Evolutionary conservation across 2,113 vertebrate species (phyloP).

Genomic region (Ivindomyrus marchei): DNA sequence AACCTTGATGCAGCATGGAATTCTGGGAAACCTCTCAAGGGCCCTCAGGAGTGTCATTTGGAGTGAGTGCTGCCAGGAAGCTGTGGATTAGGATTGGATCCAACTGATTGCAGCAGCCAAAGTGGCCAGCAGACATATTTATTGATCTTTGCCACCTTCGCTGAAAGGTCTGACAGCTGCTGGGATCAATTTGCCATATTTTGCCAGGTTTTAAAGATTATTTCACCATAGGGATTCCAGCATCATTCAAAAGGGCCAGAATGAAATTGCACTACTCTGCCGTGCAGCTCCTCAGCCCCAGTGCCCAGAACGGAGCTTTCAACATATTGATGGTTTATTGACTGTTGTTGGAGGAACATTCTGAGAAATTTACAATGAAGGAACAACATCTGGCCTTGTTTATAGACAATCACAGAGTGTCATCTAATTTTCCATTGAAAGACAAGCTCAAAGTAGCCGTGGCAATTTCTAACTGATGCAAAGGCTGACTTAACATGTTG

Average conservation of each 20-base stretch:
- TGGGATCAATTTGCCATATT: constrained; percentile 2
- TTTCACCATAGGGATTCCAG: neutral
- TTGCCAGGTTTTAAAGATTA: neutral
- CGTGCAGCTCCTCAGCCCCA: neutral
- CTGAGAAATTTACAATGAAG: neutral
- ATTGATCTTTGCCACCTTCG: neutral
- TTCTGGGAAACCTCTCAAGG: neutral
- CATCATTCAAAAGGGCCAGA: neutral
- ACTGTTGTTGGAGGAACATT: neutral
- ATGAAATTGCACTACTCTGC: neutral
- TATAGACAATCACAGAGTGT: neutral
- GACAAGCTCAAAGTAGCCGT: neutral
- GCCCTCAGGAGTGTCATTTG: neutral
- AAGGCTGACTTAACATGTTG: neutral
- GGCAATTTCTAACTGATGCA: neutral
- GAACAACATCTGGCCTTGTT: neutral
- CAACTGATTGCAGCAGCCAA: neutral
- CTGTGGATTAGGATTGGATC: neutral
- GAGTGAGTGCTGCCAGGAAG: neutral
- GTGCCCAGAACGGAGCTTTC: neutral
- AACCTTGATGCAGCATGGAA: neutral
- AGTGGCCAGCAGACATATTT: neutral
- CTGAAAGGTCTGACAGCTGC: neutral
- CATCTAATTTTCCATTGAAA: neutral
- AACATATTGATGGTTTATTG: neutral